Evolutionary conservation across 2,113 vertebrate species (phyloP).

Genomic region (Barbus barbus): DNA sequence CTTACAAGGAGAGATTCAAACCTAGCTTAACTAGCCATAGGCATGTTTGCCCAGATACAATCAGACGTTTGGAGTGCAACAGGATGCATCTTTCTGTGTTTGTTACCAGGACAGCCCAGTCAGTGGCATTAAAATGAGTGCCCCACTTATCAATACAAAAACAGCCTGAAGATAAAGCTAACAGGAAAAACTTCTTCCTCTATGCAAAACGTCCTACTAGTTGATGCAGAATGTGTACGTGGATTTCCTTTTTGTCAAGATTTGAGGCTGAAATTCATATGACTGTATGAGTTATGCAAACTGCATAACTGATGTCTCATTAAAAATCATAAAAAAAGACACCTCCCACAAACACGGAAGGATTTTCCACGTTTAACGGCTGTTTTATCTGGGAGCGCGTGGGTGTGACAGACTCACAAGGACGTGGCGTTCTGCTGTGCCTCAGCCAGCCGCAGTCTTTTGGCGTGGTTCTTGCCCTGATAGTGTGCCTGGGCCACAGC

Average conservation of each 20-base stretch:
- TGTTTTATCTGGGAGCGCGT: neutral
- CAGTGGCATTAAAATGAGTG: constrained; percentile 4
- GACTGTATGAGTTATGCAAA: no score
- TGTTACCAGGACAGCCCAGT: constrained; percentile 20
- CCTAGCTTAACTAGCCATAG: neutral
- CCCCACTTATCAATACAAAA: constrained; percentile 37
- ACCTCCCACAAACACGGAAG: neutral
- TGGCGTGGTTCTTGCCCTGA: constrained; percentile 96
- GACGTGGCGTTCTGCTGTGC: constrained; percentile 84
- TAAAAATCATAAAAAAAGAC: neutral
- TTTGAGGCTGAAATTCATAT: no score
- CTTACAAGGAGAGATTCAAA: neutral
- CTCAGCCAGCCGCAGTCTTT: constrained; percentile 89
- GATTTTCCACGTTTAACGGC: neutral
- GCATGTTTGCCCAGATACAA: neutral
- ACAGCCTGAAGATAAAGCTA: constrained; percentile 35
- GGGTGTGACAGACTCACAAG: constrained; percentile 79
- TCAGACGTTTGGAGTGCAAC: neutral
- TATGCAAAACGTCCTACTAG: neutral
- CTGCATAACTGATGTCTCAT: neutral
- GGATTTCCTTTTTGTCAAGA: neutral
- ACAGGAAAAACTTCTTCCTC: neutral
- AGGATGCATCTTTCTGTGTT: constrained; percentile 5
- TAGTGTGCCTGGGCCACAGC: constrained; percentile 97
- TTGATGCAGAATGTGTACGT: neutral